phyloP scores from a whole-genome alignment of 1,140 invertebrate species.

The Tetranychus urticae region DNA sequence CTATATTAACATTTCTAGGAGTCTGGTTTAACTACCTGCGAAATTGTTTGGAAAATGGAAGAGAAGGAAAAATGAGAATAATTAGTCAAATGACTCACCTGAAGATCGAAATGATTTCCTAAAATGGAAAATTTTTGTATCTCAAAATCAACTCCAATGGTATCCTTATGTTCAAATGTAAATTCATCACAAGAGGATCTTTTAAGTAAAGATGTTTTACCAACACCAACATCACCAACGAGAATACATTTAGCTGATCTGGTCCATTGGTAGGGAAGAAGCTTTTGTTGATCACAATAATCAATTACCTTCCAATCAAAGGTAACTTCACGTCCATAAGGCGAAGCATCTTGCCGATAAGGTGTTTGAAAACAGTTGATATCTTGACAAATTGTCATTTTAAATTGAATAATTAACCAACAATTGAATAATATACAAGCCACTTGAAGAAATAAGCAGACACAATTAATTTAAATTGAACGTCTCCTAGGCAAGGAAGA shows the following conservation, averaged over 20 bases:
- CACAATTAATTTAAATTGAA: too few relatives aligned
- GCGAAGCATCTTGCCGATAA: neutral
- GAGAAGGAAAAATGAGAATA: neutral
- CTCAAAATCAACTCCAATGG: conserved; percentile 74
- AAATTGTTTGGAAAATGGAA: too few relatives aligned
- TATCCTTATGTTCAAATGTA: conserved; percentile 46
- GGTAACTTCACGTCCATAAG: neutral
- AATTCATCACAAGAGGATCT: conserved; percentile 17
- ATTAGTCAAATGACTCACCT: conserved; percentile 23
- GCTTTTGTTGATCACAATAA: neutral
- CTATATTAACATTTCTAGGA: too few relatives aligned
- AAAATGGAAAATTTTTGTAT: conserved; percentile 56
- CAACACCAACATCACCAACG: conserved; percentile 82
- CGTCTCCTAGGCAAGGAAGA: too few relatives aligned
- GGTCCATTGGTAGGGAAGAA: neutral
- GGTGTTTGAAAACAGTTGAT: neutral
- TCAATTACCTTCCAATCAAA: conserved; percentile 1
- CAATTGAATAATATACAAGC: too few relatives aligned
- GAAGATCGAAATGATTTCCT: conserved; percentile 41
- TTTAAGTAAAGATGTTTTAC: conserved; percentile 72
- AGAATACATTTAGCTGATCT: conserved; percentile 25
- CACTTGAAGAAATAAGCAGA: too few relatives aligned
- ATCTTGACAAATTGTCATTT: too few relatives aligned
- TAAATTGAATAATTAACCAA: too few relatives aligned
- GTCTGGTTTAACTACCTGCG: too few relatives aligned